phyloP scores from a whole-genome alignment of 2,888 invertebrate genomes.

The Ariolimax columbianus region DNA sequence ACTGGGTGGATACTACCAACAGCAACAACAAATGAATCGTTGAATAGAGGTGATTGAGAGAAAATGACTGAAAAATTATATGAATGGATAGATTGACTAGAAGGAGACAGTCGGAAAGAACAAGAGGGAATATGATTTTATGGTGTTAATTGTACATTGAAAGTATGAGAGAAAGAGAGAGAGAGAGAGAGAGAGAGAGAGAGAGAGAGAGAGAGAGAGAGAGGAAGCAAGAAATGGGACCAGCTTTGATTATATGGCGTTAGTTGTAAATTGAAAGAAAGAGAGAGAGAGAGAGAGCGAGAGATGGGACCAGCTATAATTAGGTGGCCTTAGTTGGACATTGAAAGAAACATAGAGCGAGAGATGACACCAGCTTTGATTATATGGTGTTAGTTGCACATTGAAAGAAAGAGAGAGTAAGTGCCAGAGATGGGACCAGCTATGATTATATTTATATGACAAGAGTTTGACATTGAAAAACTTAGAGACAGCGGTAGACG shows the following conservation, averaged over 20 bases:
- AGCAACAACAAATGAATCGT: neutral
- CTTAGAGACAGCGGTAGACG: too few species aligned
- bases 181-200: neutral
- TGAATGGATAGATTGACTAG: neutral
- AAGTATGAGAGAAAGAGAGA: neutral
- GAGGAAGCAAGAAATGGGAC: neutral
- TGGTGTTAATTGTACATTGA: neutral
- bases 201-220: neutral
- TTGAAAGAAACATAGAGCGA: neutral
- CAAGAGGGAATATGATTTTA: neutral
- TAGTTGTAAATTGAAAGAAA: neutral
- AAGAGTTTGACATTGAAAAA: too few species aligned
- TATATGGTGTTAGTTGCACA: too few species aligned
- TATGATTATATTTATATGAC: too few species aligned
- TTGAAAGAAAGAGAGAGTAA: too few species aligned
- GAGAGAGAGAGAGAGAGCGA: neutral
- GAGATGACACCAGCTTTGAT: too few species aligned
- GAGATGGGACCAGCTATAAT: too few species aligned
- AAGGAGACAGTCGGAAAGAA: neutral
- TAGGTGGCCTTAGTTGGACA: too few species aligned
- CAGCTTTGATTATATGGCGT: too few species aligned
- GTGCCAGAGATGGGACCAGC: too few species aligned
- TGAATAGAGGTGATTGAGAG: neutral
- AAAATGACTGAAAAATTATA: neutral
- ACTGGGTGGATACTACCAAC: neutral